Evolutionary conservation across 2,797 vertebrate genomes (phyloP).

Genomic region (Sebastes variabilis): DNA sequence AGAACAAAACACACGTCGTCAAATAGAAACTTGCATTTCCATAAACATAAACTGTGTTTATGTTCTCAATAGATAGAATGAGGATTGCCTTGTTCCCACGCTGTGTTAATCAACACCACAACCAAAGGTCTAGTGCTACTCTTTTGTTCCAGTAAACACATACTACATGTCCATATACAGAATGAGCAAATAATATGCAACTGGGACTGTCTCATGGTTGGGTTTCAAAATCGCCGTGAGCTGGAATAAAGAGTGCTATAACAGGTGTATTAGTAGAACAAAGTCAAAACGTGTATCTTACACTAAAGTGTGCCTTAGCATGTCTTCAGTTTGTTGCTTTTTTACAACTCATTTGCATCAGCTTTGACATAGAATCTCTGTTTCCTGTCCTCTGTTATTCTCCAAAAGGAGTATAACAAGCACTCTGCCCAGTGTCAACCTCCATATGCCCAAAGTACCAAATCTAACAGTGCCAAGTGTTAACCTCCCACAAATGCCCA

Average conservation of each 20-base stretch:
- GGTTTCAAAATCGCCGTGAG: neutral
- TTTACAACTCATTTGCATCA: constrained; percentile 10
- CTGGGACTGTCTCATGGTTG: neutral
- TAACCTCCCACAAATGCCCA: constrained; percentile 95
- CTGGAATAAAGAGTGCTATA: neutral
- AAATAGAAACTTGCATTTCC: neutral
- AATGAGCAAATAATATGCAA: neutral
- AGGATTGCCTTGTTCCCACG: neutral
- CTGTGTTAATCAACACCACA: neutral
- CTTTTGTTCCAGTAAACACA: neutral
- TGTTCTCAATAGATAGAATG: neutral
- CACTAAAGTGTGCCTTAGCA: neutral
- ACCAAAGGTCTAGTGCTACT: neutral
- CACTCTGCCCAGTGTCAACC: constrained; percentile 96
- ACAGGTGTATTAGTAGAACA: neutral
- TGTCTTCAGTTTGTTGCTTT: neutral
- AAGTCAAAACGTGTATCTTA: neutral
- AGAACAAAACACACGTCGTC: too few species aligned
- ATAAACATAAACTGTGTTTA: neutral
- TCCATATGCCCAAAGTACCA: constrained; percentile 93
- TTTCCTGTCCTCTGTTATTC: constrained; percentile 88
- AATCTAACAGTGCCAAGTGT: constrained; percentile 90
- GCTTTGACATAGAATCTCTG: constrained; percentile 68
- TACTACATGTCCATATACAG: neutral
- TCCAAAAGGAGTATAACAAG: constrained; percentile 95